These are phyloP conservation scores for Coranthus polyacanthus DNA, from an alignment of 2,797 vertebrate species.

Conservation along the genomic window DNA sequence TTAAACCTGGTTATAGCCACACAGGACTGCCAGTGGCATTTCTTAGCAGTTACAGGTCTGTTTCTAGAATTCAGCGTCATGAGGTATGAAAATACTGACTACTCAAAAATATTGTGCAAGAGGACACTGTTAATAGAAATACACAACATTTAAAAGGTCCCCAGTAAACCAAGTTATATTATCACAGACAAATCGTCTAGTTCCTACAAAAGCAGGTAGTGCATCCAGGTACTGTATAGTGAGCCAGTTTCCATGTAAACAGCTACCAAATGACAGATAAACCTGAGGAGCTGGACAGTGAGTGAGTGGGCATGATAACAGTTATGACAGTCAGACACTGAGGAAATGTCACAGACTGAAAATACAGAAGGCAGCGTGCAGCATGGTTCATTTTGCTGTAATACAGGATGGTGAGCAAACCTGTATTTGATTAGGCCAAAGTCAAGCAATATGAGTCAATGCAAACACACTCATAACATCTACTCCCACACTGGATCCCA, in stretches of 20 bases:
- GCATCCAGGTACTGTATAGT: background rate
- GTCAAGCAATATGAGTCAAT: slow-evolving; percentile 17
- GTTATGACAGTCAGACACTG: background rate
- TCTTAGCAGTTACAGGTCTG: too few relatives aligned
- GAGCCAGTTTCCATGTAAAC: background rate
- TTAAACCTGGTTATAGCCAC: too few relatives aligned
- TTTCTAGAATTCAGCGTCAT: too few relatives aligned
- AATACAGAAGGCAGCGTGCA: too few relatives aligned
- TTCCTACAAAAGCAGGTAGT: background rate
- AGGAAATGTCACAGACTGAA: background rate
- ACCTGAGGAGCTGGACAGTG: background rate
- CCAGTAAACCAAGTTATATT: too few relatives aligned
- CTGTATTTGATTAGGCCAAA: slow-evolving; percentile 32
- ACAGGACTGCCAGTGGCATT: too few relatives aligned
- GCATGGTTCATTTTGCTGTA: slow-evolving; percentile 3
- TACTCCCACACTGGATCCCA: slow-evolving; percentile 6
- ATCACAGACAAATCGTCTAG: too few relatives aligned
- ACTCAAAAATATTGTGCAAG: too few relatives aligned
- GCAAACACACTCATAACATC: slow-evolving; percentile 13
- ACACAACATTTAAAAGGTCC: too few relatives aligned
- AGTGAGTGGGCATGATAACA: background rate
- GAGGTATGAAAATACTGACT: too few relatives aligned
- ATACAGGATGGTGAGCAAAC: slow-evolving; percentile 1
- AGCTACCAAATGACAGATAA: slow-evolving; percentile 13
- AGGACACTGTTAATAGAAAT: too few relatives aligned